Base-by-base conservation (phyloP, 2,888 invertebrate genomes). In the Spialia ferax region DNA sequence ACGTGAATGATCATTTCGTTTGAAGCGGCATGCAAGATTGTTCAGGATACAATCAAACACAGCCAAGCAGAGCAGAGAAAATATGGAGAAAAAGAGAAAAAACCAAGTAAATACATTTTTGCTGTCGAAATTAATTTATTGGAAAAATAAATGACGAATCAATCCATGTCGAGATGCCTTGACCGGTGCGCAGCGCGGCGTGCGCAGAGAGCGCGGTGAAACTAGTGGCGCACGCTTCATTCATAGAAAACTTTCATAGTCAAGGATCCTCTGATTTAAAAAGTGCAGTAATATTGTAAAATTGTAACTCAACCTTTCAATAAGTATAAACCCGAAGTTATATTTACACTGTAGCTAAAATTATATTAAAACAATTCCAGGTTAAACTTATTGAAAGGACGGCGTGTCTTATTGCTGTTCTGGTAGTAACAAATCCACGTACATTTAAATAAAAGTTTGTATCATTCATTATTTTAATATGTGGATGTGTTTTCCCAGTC, bases 21-120 rank as follows among this genome's bases (percentile, higher is more conserved):
- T 95, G 96, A 96, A 96, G 96, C 96, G 94, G 95, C 96, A 96
- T 96, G 96, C 96, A 94, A 94, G 94, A 94, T 95, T 95, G 95
- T 95, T 95, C 95, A 95, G 95, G 95, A 95, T 95, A 96, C 96
- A 96, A 96, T 96, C 96, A 96, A 95, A 96, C 96, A 96, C 96
- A 96, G 96, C 95, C 96, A 96, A 96, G 96, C 96, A 96, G 96
- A 96, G 96, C 96, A 96, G 96, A 96, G 95, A 95, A 96, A 95
- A 95, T 94, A 96, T 95, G 95, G 94, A 95, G 95, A 96, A 96
- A 92, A 95, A 96, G 95, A 95, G 95, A 95, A 96, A 95, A 79
- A 95, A 95, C 95, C 94, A 95, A 95, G 95, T 95, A 95, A 95
- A 95, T 95, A 95, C 94, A 95, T 92, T 93, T 90, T 93, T 93